Conservation (phyloP, 2,888 invertebrate species). For the Epinotia bilunana region DNA sequence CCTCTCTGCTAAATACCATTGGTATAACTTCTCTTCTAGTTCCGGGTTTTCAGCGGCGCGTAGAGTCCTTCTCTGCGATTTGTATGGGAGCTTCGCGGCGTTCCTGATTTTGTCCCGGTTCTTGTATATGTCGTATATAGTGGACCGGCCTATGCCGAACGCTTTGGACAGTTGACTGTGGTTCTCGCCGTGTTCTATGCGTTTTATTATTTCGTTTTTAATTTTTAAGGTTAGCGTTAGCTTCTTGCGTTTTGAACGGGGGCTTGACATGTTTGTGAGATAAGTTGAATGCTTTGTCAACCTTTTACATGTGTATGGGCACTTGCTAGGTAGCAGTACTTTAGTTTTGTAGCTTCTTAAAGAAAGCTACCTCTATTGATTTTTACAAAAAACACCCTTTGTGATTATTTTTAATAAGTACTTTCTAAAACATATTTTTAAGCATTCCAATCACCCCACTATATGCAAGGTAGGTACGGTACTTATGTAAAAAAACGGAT, state of each 20-base stretch:
- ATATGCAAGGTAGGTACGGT: neutral
- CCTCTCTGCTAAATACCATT: slow-evolving; percentile 33
- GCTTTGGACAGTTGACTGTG: slow-evolving; percentile 12
- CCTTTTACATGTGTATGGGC: neutral
- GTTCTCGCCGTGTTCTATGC: slow-evolving; percentile 25
- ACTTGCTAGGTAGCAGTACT: neutral
- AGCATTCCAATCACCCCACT: neutral
- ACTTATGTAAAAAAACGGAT: neutral
- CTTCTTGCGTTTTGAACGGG: slow-evolving; percentile 30
- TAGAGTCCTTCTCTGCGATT: slow-evolving; percentile 15
- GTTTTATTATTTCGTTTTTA: slow-evolving; percentile 34
- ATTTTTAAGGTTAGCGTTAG: slow-evolving; percentile 19
- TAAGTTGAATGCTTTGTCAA: neutral
- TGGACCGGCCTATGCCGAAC: slow-evolving; percentile 29
- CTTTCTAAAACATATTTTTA: neutral
- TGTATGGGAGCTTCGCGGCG: slow-evolving; percentile 16
- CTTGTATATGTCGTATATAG: slow-evolving; percentile 38
- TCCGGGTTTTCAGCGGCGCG: slow-evolving; percentile 16
- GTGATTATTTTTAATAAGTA: no score
- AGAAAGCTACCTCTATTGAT: no score
- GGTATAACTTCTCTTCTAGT: slow-evolving; percentile 28
- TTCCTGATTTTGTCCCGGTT: slow-evolving; percentile 23
- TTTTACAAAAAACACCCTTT: no score
- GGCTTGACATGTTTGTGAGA: neutral
- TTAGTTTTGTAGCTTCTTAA: no score